Conservation (phyloP, 1,140 invertebrate species). For the Caenorhabditis tropicalis region DNA sequence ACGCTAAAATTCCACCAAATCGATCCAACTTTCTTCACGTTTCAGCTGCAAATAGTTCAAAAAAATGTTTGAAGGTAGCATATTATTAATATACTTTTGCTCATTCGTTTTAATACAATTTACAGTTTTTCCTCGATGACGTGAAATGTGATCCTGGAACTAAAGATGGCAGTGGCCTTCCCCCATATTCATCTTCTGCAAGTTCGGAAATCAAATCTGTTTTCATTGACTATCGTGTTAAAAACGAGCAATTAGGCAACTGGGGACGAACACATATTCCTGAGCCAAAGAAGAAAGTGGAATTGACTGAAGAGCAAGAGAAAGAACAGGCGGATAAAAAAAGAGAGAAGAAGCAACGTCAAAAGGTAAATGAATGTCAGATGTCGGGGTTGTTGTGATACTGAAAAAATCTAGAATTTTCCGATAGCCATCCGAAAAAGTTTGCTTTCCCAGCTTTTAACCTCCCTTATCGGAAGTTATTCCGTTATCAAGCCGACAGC, state of each 20-base stretch:
- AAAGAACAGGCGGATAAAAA: conserved; percentile 50
- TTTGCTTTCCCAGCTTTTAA: no score
- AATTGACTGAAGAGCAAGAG: conserved; percentile 43
- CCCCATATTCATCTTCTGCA: neutral
- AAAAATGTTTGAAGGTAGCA: conserved; percentile 32
- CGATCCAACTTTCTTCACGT: conserved; percentile 39
- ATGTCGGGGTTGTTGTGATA: neutral
- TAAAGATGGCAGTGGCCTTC: neutral
- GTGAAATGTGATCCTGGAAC: conserved; percentile 40
- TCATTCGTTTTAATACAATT: no score
- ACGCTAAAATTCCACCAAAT: conserved; percentile 53
- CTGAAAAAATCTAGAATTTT: neutral
- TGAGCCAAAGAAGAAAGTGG: conserved; percentile 30
- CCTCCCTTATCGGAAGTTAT: no score
- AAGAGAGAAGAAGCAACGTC: conserved; percentile 41
- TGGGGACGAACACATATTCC: conserved; percentile 47
- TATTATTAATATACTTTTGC: no score
- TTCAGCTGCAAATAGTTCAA: neutral
- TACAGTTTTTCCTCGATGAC: conserved; percentile 49
- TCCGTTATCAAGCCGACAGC: no score
- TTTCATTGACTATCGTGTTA: conserved; percentile 41
- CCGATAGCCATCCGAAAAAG: neutral
- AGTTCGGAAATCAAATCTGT: neutral
- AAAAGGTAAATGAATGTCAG: neutral
- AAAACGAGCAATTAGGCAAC: neutral